These are phyloP conservation scores for Meta bourneti DNA, from an alignment of 2,888 invertebrate species.

Conservation along the genomic window DNA sequence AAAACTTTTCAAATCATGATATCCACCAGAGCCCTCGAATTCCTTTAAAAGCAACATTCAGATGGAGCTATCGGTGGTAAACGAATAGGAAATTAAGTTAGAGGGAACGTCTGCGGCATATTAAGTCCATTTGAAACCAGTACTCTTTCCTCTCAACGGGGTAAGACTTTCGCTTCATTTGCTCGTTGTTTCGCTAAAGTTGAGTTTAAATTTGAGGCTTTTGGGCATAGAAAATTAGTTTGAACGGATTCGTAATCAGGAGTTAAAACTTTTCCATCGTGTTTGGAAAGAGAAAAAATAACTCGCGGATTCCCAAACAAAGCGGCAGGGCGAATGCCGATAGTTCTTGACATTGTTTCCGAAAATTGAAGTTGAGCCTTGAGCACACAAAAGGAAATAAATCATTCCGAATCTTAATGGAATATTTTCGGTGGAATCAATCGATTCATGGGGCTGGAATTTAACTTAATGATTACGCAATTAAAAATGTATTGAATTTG, in stretches of 20 bases:
- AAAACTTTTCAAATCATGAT: slow-evolving; percentile 56
- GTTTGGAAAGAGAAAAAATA: slow-evolving; percentile 4
- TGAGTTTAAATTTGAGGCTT: slow-evolving; percentile 47
- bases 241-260: slow-evolving; percentile 59
- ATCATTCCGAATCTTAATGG: slow-evolving; percentile 17
- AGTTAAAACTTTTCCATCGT: slow-evolving; percentile 53
- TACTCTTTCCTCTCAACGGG: not conserved
- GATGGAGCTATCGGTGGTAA: slow-evolving; percentile 22
- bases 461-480: not conserved
- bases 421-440: not conserved
- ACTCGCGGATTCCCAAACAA: slow-evolving; percentile 10
- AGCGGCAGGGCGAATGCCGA: not conserved
- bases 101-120: slow-evolving; percentile 37
- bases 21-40: slow-evolving; percentile 10
- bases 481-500: not conserved
- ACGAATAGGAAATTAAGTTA: slow-evolving; percentile 58
- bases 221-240: slow-evolving; percentile 58
- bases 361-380: not conserved
- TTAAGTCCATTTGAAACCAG: slow-evolving; percentile 57
- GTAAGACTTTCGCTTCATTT: slow-evolving; percentile 58
- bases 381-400: not conserved
- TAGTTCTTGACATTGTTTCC: not conserved
- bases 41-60: slow-evolving; percentile 21
- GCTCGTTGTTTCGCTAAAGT: slow-evolving; percentile 43
- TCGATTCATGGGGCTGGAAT: not conserved